Base-by-base conservation (phyloP, 2,888 invertebrate species). In the Antheraea assamensis region DNA sequence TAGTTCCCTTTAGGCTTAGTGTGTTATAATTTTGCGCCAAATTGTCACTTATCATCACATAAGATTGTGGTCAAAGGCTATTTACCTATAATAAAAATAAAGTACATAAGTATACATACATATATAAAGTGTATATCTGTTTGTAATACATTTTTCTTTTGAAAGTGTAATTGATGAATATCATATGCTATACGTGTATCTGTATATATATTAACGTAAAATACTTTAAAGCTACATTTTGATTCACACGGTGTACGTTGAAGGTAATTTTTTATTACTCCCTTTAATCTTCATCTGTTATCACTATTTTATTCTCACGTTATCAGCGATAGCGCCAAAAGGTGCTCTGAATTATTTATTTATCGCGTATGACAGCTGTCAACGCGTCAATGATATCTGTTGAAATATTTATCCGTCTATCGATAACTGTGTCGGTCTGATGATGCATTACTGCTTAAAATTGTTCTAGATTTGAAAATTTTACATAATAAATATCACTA, bases 281-380 rank as follows among this genome's bases (percentile, higher is more conserved):
- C 61, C 19, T 71, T 42, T 72, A 71, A 74, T 78, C 75, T 76
- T 71, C 71, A 85, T 82, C 78, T 81, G 75, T 83, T 86, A 86
- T 85, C 82, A 30, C 27, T 80, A 74, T 80, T 78, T 75, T 79
- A 81, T 82, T 89, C 85, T 83, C 84, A 80, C 80, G 84, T 87
- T 92, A 90, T 90, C 91, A 80, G 74, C 75, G 78, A 78, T 85
- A 83, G 82, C 79, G 82, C 77, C 79, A 73, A 76, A 76, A 80
- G 79, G 78, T 81, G 81, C 77, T 79, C 83, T 77, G 82, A 85
- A 86, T 83, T 85, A 85, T 86, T 82, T 85, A 85, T 86, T 82
- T 85, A 85, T 86, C 85, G 77, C 74, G 74, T 83, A 77, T 83
- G 78, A 86, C 89, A 91, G 88, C 90, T 94, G 93, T 91, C 93